Conservation (phyloP, 2,888 invertebrate genomes). For the Macaria liturata region DNA sequence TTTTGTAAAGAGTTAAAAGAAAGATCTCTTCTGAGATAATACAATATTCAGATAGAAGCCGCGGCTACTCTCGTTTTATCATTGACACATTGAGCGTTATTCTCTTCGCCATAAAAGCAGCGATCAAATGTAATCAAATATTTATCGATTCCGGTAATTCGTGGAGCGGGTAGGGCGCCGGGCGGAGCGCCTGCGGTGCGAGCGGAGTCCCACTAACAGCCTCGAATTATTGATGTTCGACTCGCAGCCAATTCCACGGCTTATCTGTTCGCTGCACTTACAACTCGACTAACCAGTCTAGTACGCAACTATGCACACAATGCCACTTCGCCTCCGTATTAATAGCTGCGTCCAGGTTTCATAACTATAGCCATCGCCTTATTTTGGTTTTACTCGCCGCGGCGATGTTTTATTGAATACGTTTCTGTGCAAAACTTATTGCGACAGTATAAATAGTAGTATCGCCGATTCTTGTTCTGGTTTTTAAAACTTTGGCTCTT, state of each 20-base stretch:
- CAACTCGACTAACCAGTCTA: constrained; percentile 17
- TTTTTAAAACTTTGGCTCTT: too few relatives aligned
- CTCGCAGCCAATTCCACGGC: constrained; percentile 32
- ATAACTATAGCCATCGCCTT: background rate
- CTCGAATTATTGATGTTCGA: constrained; percentile 54
- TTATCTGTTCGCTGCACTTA: constrained; percentile 36
- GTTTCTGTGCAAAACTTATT: too few relatives aligned
- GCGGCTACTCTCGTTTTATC: constrained; percentile 27
- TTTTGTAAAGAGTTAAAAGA: too few relatives aligned
- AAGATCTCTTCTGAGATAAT: constrained; percentile 4
- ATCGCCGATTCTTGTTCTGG: too few relatives aligned
- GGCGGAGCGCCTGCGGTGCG: constrained; percentile 29
- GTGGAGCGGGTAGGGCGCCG: constrained; percentile 43
- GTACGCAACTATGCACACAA: constrained; percentile 12
- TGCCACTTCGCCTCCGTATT: constrained; percentile 3
- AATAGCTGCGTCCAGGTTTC: constrained; percentile 12
- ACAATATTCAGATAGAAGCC: constrained; percentile 13
- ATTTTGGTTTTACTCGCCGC: too few relatives aligned
- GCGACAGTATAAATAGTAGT: too few relatives aligned
- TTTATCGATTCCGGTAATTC: constrained; percentile 61
- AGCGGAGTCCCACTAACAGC: constrained; percentile 40
- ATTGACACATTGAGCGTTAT: constrained; percentile 40
- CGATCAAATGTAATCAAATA: constrained; percentile 53
- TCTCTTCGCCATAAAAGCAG: constrained; percentile 41
- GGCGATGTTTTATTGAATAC: too few relatives aligned